Conservation (phyloP, 2,888 invertebrate genomes). For the Gryllus longicercus region DNA sequence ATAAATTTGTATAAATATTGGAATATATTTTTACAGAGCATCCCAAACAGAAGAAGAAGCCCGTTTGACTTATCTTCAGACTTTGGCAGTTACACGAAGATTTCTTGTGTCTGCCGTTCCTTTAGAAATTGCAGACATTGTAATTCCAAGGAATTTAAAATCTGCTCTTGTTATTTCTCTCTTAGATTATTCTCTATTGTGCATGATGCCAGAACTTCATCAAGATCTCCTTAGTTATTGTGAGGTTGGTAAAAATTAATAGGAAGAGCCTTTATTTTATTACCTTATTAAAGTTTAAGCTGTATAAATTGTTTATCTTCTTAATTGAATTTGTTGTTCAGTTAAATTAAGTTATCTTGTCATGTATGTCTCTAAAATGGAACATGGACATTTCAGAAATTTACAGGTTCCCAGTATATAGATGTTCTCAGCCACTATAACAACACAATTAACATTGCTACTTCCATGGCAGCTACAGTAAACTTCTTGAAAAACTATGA, state of each 20-base stretch:
- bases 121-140: conserved; percentile 45
- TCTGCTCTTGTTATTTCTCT: conserved; percentile 47
- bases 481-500: conserved; percentile 47
- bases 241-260: conserved; percentile 44
- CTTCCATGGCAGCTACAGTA: conserved; percentile 51
- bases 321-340: not conserved
- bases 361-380: not conserved
- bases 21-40: not conserved
- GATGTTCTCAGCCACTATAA: conserved; percentile 48
- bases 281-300: not conserved
- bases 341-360: not conserved
- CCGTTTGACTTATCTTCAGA: conserved; percentile 50
- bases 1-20: too few species aligned
- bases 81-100: conserved; percentile 47
- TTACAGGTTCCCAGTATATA: conserved; percentile 45
- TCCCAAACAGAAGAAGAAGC: conserved; percentile 18
- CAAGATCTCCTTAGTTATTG: conserved; percentile 48
- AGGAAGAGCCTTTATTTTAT: not conserved
- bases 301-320: not conserved
- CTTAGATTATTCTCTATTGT: conserved; percentile 50
- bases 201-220: conserved; percentile 49
- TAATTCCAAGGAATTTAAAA: conserved; percentile 51
- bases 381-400: conserved; percentile 44
- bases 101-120: conserved; percentile 49
- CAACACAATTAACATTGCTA: conserved; percentile 47